Evolutionary conservation across 2,113 vertebrate species (phyloP).

Genomic region (Tamias sibiricus): DNA sequence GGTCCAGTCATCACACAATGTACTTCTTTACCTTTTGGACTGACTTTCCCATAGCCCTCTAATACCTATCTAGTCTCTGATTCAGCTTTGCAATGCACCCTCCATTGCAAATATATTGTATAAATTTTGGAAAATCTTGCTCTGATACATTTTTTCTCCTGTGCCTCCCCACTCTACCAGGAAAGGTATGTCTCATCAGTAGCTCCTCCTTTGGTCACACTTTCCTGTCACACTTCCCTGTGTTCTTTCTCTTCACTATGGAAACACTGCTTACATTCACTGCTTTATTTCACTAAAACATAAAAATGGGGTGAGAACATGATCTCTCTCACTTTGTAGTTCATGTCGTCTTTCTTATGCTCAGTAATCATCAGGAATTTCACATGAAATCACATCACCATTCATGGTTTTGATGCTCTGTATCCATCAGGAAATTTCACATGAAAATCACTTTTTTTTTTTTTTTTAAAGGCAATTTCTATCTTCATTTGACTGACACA

Average conservation of each 20-base stretch:
- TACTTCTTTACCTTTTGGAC: neutral
- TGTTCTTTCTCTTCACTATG: neutral
- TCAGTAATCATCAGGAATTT: constrained; percentile 18
- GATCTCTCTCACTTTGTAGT: neutral
- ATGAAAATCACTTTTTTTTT: neutral
- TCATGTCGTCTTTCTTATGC: neutral
- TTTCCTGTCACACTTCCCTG: neutral
- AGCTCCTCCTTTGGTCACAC: neutral
- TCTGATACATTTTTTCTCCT: neutral
- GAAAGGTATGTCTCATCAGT: neutral
- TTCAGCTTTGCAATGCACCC: neutral
- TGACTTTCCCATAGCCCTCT: neutral
- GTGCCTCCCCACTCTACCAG: neutral
- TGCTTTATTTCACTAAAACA: constrained; percentile 46
- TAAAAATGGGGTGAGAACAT: neutral
- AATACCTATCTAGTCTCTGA: neutral
- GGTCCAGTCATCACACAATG: neutral
- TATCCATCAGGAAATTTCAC: constrained; percentile 53
- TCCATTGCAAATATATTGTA: neutral
- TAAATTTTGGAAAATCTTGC: neutral
- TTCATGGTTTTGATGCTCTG: constrained; percentile 42
- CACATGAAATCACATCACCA: neutral
- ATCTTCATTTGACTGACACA: constrained; percentile 49
- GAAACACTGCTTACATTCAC: neutral
- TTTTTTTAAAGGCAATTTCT: constrained; percentile 4